Base-by-base conservation (phyloP, 2,797 vertebrate species). In the Anguilla marmorata region DNA sequence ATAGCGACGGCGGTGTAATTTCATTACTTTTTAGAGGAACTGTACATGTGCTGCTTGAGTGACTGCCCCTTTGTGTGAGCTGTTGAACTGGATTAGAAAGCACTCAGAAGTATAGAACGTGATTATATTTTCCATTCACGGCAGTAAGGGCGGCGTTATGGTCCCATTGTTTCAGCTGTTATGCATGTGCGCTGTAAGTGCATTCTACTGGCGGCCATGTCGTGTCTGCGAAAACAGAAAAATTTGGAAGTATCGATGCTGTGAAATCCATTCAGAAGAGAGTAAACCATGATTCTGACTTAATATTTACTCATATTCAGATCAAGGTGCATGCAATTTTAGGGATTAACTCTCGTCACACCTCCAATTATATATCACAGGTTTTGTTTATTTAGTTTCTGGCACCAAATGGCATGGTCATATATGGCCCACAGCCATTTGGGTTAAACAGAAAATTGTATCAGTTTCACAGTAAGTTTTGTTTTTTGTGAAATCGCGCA, bases 91-190 rank as follows among this genome's bases (percentile, higher is more conserved):
- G 45, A 84, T 87, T 84, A 84, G 56, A 69, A 50, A 24, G 56
- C 56, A 83, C 60, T 87, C 58, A 66, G 33, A 87, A 60, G 63
- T 54, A 84, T 37, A 41, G 74, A 48, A 87, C 79, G 54, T n/a
- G 50, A 79, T 58, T 58, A 33, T 27, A 37, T 58, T 30, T 37
- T 85, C n/a, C 33, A n/a, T 37, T 56, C 66, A 76, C 69, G 54
- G 69, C 2, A 30, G 86, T 48, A 11, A 33, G 7, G 72, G 33
- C 0, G 8, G 74, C 24, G 33, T 76, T 76, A 41, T n/a, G 24
- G 74, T 41, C 74, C 74, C 12, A 76, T 76, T 76, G 74, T 76
- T 76, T 76, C 11, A 33, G 69, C 69, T 12, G 69, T 74, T 86
- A 86, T 3, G 63, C 66, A 16, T 16, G 0, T 88, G 24, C 24